Base-by-base conservation (phyloP, 1,140 invertebrate genomes). In the Dendrolimus punctatus region DNA sequence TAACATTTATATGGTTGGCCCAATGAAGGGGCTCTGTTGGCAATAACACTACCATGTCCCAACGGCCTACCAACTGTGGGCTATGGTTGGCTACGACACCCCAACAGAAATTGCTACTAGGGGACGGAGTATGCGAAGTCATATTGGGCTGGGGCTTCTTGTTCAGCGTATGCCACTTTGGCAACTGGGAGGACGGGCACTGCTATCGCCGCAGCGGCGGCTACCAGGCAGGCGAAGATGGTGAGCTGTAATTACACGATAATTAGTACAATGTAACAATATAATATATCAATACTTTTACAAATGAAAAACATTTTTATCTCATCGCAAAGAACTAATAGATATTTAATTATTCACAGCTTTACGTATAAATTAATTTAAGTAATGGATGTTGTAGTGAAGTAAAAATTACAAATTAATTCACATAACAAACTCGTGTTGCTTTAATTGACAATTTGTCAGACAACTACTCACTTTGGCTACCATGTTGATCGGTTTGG, bases 101-200 rank as follows among this genome's bases (percentile, higher is more conserved):
- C n/a, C n/a, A n/a, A n/a, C n/a, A n/a, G n/a, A n/a, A n/a, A n/a
- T n/a, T 76, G 76, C 8, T 70, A 53, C 62, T 87, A 84, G 41
- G 79, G 76, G 44, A 87, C 78, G 10, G 80, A 76, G 62, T 88
- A 88, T 38, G 74, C 68, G 65, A 72, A 86, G 43, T 83, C 69
- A 63, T 88, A 88, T 49, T 88, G 85, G 5, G 88, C 85, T 55
- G 83, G 82, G 1, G 84, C 62, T 60, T 82, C 56, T 5, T 59
- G 62, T 49, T 72, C 55, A 9, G 62, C 64, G 53, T 74, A 71
- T 39, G 57, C 56, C 36, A 64, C 42, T 51, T 72, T 68, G 41
- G 57, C 36, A 36, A 60, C 46, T 6, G 62, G 58, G 10, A 56
- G 45, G 8, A 58, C 55, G 39, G 66, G 64, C 3, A 66, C 49